Conservation (phyloP, 2,797 vertebrate genomes). For the Mallotus villosus region DNA sequence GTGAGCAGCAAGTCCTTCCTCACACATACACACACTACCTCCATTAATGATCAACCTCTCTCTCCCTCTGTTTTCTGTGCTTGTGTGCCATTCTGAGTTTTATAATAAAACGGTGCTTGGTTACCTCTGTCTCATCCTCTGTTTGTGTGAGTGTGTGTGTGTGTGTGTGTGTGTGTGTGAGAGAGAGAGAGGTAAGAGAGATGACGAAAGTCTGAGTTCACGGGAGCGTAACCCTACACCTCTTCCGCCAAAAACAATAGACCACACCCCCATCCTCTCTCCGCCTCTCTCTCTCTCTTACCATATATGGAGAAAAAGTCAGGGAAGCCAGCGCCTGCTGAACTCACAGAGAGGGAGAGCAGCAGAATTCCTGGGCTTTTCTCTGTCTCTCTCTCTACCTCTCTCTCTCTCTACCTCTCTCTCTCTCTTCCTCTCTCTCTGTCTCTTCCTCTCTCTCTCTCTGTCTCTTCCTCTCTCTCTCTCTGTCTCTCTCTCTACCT, state of each 20-base stretch:
- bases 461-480: no score
- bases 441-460: no score
- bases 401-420: conserved; percentile 10
- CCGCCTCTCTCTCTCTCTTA: conserved; percentile 66
- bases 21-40: neutral
- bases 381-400: conserved; percentile 31
- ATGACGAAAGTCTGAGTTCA: conserved; percentile 65
- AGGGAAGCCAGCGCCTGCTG: conserved; percentile 61
- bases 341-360: conserved; percentile 51
- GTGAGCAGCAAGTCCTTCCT: no score
- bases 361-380: conserved; percentile 55
- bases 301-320: conserved; percentile 81
- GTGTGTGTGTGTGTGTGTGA: neutral
- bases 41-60: neutral
- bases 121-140: conserved; percentile 29
- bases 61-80: neutral
- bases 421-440: no score
- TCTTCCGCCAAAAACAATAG: conserved; percentile 76
- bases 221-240: conserved; percentile 68
- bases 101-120: neutral
- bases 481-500: no score
- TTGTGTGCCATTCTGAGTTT: conserved; percentile 6
- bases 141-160: conserved; percentile 11
- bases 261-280: conserved; percentile 74
- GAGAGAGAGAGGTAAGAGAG: conserved; percentile 31